Evolutionary conservation across 2,888 invertebrate species (phyloP), one percentile per base, ranked within the genome.

Genomic region (Eilema griseolum): DNA sequence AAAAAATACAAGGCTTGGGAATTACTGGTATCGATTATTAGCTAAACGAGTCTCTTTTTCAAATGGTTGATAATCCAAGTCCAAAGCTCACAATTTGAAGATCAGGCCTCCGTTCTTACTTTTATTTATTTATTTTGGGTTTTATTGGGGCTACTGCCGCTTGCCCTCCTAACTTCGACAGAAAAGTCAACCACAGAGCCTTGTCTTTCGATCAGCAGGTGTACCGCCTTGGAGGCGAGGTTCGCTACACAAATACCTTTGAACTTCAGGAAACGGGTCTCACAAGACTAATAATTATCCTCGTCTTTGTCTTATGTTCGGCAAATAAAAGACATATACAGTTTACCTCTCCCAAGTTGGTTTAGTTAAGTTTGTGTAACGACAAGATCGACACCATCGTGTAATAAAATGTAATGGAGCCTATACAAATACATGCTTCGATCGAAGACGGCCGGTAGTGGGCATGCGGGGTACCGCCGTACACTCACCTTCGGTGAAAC

Each of bases 351-450:
- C 20, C 20, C 20, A 46, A 16, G 37, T 37, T 37, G 37, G 12
- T 37, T 12, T 41, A 12, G 46, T 46, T 37, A 16, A 59, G 59
- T 59, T 28, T 16, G 59, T 28, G 26, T 16, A 26, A 8, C 7
- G 20, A 26, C 59, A 46, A 31, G 46, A 31, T 31, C 59, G 57
- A n/a, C 56, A 26, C 26, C 31, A 31, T n/a, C 3, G 62, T n/a
- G 16, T 64, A 69, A 59, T 63, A 23, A 69, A 69, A 69, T 64
- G 63, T 26, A 46, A 63, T 46, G 12, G 26, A 37, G 2, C 16
- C 57, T 26, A 59, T 8, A 46, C 33, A 61, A 46, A 60, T 16
- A 60, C 28, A 60, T 28, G 46, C 61, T 67, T 56, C 20, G 31
- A 46, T 56, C 33, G 52, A 24, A 31, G 10, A 61, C 52, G 14